These are phyloP conservation scores for Spondyliosoma cantharus DNA, from an alignment of 2,797 vertebrate species.

Conservation along the genomic window DNA sequence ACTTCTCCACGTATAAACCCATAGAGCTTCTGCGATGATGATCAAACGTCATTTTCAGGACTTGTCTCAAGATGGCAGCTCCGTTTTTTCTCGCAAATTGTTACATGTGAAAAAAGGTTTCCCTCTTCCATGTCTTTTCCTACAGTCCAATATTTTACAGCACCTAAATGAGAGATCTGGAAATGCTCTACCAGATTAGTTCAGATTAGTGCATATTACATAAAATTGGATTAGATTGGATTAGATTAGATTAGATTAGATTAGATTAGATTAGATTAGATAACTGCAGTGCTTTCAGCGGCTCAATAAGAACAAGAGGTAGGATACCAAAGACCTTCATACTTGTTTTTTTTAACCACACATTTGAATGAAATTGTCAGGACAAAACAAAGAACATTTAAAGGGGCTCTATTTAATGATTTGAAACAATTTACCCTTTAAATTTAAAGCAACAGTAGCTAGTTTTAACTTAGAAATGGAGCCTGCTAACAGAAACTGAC, in stretches of 20 bases:
- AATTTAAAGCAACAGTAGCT: no score
- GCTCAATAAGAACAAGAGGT: neutral
- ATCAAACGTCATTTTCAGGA: neutral
- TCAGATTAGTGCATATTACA: slow-evolving; percentile 30
- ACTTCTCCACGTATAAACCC: neutral
- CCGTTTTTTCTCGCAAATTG: neutral
- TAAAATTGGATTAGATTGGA: slow-evolving; percentile 34
- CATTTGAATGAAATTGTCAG: neutral
- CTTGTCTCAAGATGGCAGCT: slow-evolving; percentile 3
- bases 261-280: slow-evolving; percentile 21
- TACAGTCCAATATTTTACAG: neutral
- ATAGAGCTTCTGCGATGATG: neutral
- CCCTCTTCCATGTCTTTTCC: neutral
- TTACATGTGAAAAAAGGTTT: neutral
- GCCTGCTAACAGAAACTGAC: no score
- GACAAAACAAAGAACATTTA: neutral
- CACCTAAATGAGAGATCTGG: neutral
- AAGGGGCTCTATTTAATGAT: no score
- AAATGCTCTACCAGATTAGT: slow-evolving; percentile 18
- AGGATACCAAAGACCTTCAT: neutral
- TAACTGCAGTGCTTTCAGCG: neutral
- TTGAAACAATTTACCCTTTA: no score
- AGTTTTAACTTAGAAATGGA: no score
- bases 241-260: slow-evolving; percentile 30
- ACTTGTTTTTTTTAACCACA: neutral